These are phyloP conservation scores for Thecocarcelia acutangulata DNA, from an alignment of 2,888 invertebrate species.

Conservation along the genomic window DNA sequence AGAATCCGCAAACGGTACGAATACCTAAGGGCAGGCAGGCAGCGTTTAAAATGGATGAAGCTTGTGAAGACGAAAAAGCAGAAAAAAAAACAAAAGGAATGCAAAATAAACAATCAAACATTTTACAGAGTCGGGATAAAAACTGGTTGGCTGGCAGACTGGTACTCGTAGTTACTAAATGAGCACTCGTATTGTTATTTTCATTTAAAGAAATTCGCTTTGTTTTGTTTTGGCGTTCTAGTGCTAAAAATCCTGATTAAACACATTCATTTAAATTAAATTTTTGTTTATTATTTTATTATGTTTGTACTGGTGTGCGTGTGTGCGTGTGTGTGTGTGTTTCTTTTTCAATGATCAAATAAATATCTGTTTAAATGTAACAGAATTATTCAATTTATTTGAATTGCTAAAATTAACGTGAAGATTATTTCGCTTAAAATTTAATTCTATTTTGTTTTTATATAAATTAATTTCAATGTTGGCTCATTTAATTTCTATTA, in stretches of 20 bases:
- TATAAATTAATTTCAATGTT: constrained; percentile 40
- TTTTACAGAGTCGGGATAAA: constrained; percentile 8
- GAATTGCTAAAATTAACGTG: constrained; percentile 66
- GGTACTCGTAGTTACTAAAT: constrained; percentile 28
- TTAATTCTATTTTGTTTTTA: constrained; percentile 13
- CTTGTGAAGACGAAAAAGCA: constrained; percentile 21
- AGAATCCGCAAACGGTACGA: constrained; percentile 24
- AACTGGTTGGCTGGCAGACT: constrained; percentile 13
- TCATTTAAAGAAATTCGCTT: constrained; percentile 25
- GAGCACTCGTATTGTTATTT: constrained; percentile 38
- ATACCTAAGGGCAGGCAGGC: constrained; percentile 17
- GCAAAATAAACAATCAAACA: constrained; percentile 27
- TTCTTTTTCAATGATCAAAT: background rate
- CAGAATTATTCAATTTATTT: constrained; percentile 65
- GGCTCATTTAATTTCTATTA: constrained; percentile 62
- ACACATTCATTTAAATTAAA: constrained; percentile 60
- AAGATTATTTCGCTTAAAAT: no score
- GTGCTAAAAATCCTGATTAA: constrained; percentile 63
- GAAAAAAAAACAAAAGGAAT: no score
- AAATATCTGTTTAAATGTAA: constrained; percentile 17
- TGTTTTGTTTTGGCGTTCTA: constrained; percentile 22
- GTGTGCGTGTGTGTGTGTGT: background rate
- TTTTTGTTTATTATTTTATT: constrained; percentile 36
- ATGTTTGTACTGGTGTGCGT: background rate
- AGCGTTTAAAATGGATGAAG: constrained; percentile 10